A percentile compares a stretch with the other conserved stretches of the same genome.
These are phyloP conservation scores for Chaetura pelagica DNA, from an alignment of 2,113 vertebrate species.

Conservation along the genomic window DNA sequence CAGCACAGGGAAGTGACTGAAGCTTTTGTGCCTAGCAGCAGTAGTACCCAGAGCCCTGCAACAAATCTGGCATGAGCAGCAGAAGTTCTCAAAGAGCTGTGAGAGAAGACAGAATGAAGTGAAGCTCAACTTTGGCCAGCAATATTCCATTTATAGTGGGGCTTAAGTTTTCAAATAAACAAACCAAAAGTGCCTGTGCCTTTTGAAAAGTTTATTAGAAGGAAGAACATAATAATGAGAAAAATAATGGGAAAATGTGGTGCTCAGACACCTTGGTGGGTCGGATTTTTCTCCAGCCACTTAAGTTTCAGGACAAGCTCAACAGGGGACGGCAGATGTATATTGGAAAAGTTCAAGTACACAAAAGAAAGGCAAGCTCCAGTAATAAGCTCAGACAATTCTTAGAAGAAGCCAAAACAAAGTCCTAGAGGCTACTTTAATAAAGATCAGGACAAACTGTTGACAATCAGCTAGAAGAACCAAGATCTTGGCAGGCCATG, in stretches of 20 bases:
- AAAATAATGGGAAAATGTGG: background rate
- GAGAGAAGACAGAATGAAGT: background rate
- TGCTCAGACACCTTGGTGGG: background rate
- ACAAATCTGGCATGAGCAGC: background rate
- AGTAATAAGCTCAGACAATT: background rate
- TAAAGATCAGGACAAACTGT: background rate
- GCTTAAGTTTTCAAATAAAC: background rate
- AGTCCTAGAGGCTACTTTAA: background rate
- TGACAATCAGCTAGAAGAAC: background rate
- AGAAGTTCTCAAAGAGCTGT: background rate
- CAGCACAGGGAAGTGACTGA: background rate
- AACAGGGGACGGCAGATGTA: background rate
- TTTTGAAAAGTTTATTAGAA: background rate
- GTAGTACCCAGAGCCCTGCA: background rate
- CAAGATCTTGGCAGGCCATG: background rate
- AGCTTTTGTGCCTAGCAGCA: background rate
- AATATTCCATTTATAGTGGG: background rate
- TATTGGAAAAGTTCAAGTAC: background rate
- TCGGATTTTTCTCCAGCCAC: background rate
- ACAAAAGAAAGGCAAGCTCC: background rate
- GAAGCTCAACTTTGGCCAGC: background rate
- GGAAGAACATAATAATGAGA: background rate
- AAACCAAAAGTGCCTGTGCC: background rate
- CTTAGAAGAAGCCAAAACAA: background rate
- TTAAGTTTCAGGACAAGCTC: background rate